A percentile compares a stretch with the other conserved stretches of the same genome.
phyloP scores from a whole-genome alignment of 2,888 invertebrate genomes.

The Noctua janthina region DNA sequence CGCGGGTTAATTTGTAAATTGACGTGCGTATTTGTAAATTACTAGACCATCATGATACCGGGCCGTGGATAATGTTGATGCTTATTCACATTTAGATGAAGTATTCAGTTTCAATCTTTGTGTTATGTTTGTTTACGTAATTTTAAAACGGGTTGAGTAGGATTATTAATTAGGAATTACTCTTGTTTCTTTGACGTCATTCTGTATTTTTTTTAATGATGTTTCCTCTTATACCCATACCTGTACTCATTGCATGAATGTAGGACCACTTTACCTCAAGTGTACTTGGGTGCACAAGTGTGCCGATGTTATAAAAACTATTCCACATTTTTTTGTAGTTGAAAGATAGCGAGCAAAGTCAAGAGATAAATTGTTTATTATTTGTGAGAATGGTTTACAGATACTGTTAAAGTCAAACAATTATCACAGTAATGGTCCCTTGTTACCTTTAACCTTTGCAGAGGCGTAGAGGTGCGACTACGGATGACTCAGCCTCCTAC shows the following conservation, averaged over 20 bases:
- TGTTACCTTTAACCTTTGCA: conserved; percentile 40
- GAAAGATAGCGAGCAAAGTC: conserved; percentile 7
- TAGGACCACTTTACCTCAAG: conserved; percentile 25
- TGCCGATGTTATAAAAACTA: conserved; percentile 19
- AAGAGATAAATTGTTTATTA: conserved; percentile 26
- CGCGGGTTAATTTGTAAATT: conserved; percentile 65
- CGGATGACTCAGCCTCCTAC: conserved; percentile 45
- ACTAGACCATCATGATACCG: conserved; percentile 49
- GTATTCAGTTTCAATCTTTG: conserved; percentile 22
- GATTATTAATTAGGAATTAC: conserved; percentile 20
- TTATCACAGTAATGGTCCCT: conserved; percentile 30
- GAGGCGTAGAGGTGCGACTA: conserved; percentile 17
- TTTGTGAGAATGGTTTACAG: conserved; percentile 19
- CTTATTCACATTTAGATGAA: conserved; percentile 34
- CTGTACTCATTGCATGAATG: conserved; percentile 20
- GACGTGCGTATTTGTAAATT: conserved; percentile 59
- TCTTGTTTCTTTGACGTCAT: conserved; percentile 22
- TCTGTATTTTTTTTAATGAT: conserved; percentile 40
- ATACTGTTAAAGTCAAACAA: conserved; percentile 28
- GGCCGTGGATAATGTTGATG: conserved; percentile 26
- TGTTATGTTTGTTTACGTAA: conserved; percentile 6
- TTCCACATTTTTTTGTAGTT: not conserved
- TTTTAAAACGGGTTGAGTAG: not conserved
- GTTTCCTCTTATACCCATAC: conserved; percentile 22
- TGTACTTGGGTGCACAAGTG: not conserved